These are phyloP conservation scores for Gobio occitaniae DNA, from an alignment of 2,797 vertebrate species.

Conservation along the genomic window DNA sequence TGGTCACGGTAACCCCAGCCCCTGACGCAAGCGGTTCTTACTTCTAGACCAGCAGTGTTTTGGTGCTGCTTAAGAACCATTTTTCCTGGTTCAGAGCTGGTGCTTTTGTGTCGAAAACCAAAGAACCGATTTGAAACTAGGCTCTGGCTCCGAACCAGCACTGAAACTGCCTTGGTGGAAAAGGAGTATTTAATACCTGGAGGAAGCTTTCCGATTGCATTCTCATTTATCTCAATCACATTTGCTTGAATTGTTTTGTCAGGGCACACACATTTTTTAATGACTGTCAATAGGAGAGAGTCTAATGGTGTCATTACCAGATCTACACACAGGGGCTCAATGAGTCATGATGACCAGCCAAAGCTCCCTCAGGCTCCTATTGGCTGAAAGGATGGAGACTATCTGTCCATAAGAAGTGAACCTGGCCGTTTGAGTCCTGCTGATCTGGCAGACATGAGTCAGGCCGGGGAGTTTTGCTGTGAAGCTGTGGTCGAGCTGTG, in stretches of 20 bases:
- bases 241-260: not conserved
- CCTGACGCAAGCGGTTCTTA: too few relatives aligned
- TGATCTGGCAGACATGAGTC: constrained; percentile 39
- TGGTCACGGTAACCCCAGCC: too few relatives aligned
- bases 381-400: not conserved
- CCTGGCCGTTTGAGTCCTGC: constrained; percentile 35
- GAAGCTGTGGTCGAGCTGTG: constrained; percentile 32
- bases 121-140: too few relatives aligned
- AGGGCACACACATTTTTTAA: not conserved
- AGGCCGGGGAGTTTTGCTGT: constrained; percentile 48
- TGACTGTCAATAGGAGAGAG: not conserved
- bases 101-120: too few relatives aligned
- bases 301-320: not conserved
- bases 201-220: not conserved
- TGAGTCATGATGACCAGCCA: not conserved
- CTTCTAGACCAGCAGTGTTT: too few relatives aligned
- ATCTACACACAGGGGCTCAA: not conserved
- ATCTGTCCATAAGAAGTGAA: constrained; percentile 10
- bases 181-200: not conserved
- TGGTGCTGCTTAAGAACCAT: too few relatives aligned
- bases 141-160: too few relatives aligned
- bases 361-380: not conserved
- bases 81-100: too few relatives aligned
- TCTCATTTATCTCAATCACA: not conserved
- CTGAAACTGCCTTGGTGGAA: too few relatives aligned